Evolutionary conservation across 2,888 invertebrate genomes (phyloP).

Genomic region (Stenolophus ochropezus): DNA sequence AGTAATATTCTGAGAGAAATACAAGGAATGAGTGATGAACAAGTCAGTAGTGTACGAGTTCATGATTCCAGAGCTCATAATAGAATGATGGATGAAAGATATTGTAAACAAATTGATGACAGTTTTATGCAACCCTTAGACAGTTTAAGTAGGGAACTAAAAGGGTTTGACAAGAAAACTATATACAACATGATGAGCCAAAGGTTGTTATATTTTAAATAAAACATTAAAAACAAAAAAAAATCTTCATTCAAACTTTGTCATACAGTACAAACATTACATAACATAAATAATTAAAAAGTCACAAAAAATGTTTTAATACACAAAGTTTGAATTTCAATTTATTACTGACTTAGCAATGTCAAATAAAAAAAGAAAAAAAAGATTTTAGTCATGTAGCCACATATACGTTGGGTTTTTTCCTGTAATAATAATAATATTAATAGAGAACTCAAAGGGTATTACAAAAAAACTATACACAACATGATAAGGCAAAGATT

Average conservation of each 20-base stretch:
- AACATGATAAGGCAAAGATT: slow-evolving; percentile 68
- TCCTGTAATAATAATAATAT: too few relatives aligned
- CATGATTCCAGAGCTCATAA: slow-evolving; percentile 71
- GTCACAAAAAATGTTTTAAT: too few relatives aligned
- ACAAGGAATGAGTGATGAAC: slow-evolving; percentile 69
- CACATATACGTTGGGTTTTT: too few relatives aligned
- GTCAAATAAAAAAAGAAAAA: too few relatives aligned
- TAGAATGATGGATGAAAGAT: slow-evolving; percentile 72
- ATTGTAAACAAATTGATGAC: slow-evolving; percentile 74
- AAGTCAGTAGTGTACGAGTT: slow-evolving; percentile 67
- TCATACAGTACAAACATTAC: too few relatives aligned
- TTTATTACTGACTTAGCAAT: too few relatives aligned
- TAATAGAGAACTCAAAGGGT: slow-evolving; percentile 79
- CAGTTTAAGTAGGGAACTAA: slow-evolving; percentile 78
- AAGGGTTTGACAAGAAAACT: slow-evolving; percentile 78
- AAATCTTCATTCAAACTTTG: too few relatives aligned
- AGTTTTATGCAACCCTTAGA: slow-evolving; percentile 77
- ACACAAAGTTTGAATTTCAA: too few relatives aligned
- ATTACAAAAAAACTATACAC: slow-evolving; percentile 77
- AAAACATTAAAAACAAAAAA: too few relatives aligned
- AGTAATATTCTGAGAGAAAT: slow-evolving; percentile 73
- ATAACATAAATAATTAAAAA: too few relatives aligned
- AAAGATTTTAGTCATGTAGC: too few relatives aligned
- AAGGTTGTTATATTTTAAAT: too few relatives aligned
- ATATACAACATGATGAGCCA: slow-evolving; percentile 72